A percentile compares a stretch with the other conserved stretches of the same genome.
Conservation (phyloP, 2,113 vertebrate genomes). For the Choloepus hoffmanni region DNA sequence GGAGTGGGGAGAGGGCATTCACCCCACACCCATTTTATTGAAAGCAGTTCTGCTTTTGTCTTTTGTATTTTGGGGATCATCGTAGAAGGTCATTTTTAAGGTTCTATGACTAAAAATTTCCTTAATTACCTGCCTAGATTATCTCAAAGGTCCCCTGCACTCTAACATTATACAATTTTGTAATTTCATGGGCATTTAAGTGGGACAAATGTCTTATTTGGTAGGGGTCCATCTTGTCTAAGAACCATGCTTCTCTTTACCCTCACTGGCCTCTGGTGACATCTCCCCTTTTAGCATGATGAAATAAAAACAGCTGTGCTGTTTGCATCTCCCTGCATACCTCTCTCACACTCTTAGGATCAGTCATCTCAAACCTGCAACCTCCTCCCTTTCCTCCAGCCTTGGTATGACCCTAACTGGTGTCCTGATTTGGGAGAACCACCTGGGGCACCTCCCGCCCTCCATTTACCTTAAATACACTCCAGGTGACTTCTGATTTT, state of each 20-base stretch:
- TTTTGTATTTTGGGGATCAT: not conserved
- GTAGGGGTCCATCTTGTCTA: not conserved
- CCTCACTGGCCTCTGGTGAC: not conserved
- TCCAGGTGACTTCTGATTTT: not conserved
- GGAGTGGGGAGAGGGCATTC: not conserved
- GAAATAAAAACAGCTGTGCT: not conserved
- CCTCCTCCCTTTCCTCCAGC: not conserved
- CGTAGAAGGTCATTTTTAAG: not conserved
- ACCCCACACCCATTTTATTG: not conserved
- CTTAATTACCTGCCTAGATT: not conserved
- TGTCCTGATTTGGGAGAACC: not conserved
- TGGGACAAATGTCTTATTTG: not conserved
- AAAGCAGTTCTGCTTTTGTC: not conserved
- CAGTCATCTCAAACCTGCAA: not conserved
- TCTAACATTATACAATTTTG: not conserved
- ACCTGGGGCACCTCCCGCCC: not conserved
- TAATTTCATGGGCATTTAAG: not conserved
- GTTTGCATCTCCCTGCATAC: not conserved
- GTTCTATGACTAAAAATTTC: not conserved
- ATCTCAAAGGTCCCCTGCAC: not conserved
- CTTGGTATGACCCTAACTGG: not conserved
- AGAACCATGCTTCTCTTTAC: not conserved
- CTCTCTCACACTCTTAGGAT: not conserved
- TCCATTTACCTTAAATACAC: not conserved
- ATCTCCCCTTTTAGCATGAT: not conserved